Percentiles rank a stretch among this genome's conserved stretches.
phyloP scores from a whole-genome alignment of 2,113 vertebrate genomes.

The Nyctereutes procyonoides region DNA sequence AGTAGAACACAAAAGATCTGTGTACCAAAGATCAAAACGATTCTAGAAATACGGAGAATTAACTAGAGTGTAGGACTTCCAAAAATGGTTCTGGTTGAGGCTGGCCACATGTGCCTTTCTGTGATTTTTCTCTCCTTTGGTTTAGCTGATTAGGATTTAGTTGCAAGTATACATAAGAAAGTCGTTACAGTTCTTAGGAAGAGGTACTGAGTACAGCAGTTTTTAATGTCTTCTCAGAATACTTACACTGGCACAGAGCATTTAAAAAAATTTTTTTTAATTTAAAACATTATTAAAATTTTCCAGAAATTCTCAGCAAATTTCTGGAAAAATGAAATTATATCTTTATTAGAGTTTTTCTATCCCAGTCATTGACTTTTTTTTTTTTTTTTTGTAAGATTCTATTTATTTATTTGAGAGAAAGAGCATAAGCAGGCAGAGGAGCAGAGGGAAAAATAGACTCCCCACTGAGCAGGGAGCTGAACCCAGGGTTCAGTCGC shows the following conservation, averaged over 20 bases:
- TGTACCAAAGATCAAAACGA: conserved; percentile 1
- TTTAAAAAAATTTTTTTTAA: background rate
- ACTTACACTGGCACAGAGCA: conserved; percentile 23
- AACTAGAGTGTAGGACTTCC: background rate
- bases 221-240: background rate
- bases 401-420: too few species aligned
- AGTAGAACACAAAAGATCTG: background rate
- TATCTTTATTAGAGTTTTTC: background rate
- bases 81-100: background rate
- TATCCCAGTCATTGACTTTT: background rate
- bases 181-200: background rate
- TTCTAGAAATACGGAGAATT: background rate
- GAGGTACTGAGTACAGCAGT: background rate
- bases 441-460: too few species aligned
- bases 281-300: background rate
- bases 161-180: background rate
- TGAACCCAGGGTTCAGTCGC: too few species aligned
- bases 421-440: too few species aligned
- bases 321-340: conserved; percentile 48
- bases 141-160: background rate
- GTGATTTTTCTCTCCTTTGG: background rate
- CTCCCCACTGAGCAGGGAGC: too few species aligned
- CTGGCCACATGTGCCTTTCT: background rate
- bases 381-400: background rate
- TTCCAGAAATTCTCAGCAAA: background rate